A percentile compares a stretch with the other conserved stretches of the same genome.
Evolutionary conservation across 1,140 invertebrate genomes (phyloP).

Genomic region (Trialeurodes vaporariorum): DNA sequence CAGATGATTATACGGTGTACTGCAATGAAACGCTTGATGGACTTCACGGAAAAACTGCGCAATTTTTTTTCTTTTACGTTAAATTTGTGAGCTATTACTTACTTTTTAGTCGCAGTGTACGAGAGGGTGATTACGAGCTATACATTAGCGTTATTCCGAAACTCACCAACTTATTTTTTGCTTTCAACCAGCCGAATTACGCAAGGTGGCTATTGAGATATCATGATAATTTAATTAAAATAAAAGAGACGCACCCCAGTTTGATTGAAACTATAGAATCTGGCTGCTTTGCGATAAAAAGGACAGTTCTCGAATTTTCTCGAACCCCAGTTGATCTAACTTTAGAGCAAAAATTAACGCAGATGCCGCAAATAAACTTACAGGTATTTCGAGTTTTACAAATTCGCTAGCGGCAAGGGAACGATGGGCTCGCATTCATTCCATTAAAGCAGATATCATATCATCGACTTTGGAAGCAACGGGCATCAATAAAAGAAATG

Average conservation of each 20-base stretch:
- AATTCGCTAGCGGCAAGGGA: slow-evolving; percentile 13
- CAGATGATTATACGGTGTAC: too few relatives aligned
- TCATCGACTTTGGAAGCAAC: neutral
- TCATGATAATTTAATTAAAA: slow-evolving; percentile 15
- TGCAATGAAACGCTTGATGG: slow-evolving; percentile 24
- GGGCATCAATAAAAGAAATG: neutral
- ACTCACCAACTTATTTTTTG: slow-evolving; percentile 28
- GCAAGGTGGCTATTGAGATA: slow-evolving; percentile 23
- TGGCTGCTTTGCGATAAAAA: slow-evolving; percentile 7
- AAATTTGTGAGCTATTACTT: too few relatives aligned
- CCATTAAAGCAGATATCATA: slow-evolving; percentile 12
- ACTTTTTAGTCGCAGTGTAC: slow-evolving; percentile 25
- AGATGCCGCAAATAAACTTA: slow-evolving; percentile 10
- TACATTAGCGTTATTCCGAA: slow-evolving; percentile 23
- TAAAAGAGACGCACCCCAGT: slow-evolving; percentile 13
- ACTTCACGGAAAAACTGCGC: slow-evolving; percentile 29
- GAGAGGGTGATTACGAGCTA: slow-evolving; percentile 25
- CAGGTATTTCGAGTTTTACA: slow-evolving; percentile 8
- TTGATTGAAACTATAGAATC: neutral
- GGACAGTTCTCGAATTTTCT: slow-evolving; percentile 5
- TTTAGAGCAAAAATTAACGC: slow-evolving; percentile 12
- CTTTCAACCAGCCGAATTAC: slow-evolving; percentile 30
- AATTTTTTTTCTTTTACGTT: slow-evolving; percentile 24
- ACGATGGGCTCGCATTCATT: slow-evolving; percentile 14
- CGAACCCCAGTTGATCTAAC: slow-evolving; percentile 11